Evolutionary conservation across 2,113 vertebrate species (phyloP).

Genomic region (Melanostigma gelatinosum): DNA sequence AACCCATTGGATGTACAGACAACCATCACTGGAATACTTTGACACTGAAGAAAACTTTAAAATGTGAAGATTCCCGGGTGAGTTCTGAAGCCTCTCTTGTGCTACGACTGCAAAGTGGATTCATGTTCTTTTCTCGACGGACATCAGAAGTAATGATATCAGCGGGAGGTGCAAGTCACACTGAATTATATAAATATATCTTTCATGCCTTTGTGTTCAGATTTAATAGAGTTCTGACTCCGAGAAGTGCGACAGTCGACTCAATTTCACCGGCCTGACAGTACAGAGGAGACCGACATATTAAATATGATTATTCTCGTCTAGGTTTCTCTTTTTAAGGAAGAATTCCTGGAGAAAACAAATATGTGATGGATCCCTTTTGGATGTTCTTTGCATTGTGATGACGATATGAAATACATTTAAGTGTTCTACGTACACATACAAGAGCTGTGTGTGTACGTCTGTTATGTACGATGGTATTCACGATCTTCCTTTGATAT

Average conservation of each 20-base stretch:
- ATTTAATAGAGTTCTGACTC: not conserved
- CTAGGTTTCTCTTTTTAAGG: not conserved
- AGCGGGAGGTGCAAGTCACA: not conserved
- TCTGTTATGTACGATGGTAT: no score
- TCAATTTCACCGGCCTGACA: not conserved
- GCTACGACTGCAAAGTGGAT: not conserved
- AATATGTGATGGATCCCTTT: not conserved
- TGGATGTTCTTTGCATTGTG: not conserved
- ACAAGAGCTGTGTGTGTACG: not conserved
- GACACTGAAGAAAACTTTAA: not conserved
- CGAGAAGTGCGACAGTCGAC: no score
- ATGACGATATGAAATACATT: not conserved
- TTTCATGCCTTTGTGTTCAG: not conserved
- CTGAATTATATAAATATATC: not conserved
- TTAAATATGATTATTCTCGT: not conserved
- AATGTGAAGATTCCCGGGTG: not conserved
- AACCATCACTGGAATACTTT: not conserved
- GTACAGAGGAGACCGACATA: not conserved
- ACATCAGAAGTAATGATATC: not conserved
- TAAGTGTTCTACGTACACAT: not conserved
- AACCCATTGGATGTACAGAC: rapidly evolving
- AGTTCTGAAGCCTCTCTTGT: not conserved
- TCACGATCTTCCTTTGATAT: not conserved
- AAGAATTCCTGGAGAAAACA: not conserved
- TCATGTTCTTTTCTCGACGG: not conserved